These are phyloP conservation scores for Tyrannus savana DNA, from an alignment of 2,113 vertebrate genomes.

Conservation along the genomic window DNA sequence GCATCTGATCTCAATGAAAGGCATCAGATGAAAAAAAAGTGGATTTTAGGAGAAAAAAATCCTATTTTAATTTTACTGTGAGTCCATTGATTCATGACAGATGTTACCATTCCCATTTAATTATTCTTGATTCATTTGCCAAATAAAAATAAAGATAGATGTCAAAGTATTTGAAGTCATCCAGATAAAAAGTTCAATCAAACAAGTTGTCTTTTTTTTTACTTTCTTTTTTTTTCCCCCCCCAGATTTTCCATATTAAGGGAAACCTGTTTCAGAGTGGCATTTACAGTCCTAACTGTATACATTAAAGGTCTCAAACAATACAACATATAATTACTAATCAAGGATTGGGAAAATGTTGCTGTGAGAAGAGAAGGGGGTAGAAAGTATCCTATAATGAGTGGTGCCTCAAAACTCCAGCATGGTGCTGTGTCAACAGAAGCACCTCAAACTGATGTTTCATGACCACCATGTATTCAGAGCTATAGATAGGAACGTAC, in stretches of 20 bases:
- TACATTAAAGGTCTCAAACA: neutral
- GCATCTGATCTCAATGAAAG: slow-evolving; percentile 80
- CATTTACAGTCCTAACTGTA: neutral
- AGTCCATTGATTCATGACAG: slow-evolving; percentile 74
- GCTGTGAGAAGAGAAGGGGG: neutral
- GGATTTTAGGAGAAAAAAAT: slow-evolving; percentile 68
- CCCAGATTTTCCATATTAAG: neutral
- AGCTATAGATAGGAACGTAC: neutral
- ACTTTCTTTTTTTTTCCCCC: neutral
- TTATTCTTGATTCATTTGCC: slow-evolving; percentile 75
- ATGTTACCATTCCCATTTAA: slow-evolving; percentile 78
- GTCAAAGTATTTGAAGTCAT: slow-evolving; percentile 74
- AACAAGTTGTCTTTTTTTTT: slow-evolving; percentile 53
- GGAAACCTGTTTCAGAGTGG: neutral
- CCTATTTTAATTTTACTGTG: slow-evolving; percentile 68
- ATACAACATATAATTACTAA: neutral
- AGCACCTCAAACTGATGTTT: neutral
- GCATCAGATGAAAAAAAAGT: slow-evolving; percentile 60
- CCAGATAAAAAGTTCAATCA: slow-evolving; percentile 65
- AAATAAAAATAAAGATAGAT: slow-evolving; percentile 74
- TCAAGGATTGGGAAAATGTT: rapidly evolving
- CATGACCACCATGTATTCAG: rapidly evolving
- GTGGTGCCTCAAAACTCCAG: rapidly evolving
- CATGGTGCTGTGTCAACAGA: neutral
- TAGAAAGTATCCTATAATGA: neutral